Evolutionary conservation across 2,113 vertebrate species (phyloP).

Genomic region (Nerophis lumbriciformis): DNA sequence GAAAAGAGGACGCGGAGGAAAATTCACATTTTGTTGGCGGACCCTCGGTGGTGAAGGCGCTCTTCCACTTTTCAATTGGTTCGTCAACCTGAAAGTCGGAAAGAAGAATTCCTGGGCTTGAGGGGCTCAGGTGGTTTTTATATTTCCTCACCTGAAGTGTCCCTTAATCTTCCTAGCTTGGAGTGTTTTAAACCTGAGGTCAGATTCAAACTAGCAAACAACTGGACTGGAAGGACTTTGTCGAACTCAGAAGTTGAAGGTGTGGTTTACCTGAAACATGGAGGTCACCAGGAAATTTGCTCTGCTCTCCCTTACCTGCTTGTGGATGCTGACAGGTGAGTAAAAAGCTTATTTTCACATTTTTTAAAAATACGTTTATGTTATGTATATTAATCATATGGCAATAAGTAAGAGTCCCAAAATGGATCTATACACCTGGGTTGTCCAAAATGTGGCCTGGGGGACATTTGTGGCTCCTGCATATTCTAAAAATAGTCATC

Average conservation of each 20-base stretch:
- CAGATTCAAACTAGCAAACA: slow-evolving; percentile 12
- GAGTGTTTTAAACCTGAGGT: slow-evolving; percentile 17
- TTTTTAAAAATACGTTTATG: too few species aligned
- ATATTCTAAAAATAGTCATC: too few species aligned
- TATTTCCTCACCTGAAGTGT: slow-evolving; percentile 46
- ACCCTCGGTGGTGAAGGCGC: slow-evolving; percentile 1
- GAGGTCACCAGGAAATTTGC: slow-evolving; percentile 62
- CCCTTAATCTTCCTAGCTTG: slow-evolving; percentile 15
- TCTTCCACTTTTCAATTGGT: not conserved
- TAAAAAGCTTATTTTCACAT: not conserved
- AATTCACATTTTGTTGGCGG: not conserved
- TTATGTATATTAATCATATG: too few species aligned
- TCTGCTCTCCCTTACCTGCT: slow-evolving; percentile 46
- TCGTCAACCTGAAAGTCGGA: slow-evolving; percentile 2
- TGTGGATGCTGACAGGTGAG: slow-evolving; percentile 65
- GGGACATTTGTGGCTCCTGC: too few species aligned
- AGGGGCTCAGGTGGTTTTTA: slow-evolving; percentile 1
- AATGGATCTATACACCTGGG: too few species aligned
- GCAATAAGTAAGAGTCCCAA: too few species aligned
- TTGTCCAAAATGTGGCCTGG: too few species aligned
- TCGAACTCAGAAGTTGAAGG: slow-evolving; percentile 6
- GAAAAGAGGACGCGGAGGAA: slow-evolving; percentile 4
- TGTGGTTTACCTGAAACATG: slow-evolving; percentile 47
- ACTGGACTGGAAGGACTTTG: slow-evolving; percentile 21
- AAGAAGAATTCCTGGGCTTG: slow-evolving; percentile 5